Evolutionary conservation across 2,888 invertebrate genomes (phyloP).

Genomic region (Limnephilus auricula): DNA sequence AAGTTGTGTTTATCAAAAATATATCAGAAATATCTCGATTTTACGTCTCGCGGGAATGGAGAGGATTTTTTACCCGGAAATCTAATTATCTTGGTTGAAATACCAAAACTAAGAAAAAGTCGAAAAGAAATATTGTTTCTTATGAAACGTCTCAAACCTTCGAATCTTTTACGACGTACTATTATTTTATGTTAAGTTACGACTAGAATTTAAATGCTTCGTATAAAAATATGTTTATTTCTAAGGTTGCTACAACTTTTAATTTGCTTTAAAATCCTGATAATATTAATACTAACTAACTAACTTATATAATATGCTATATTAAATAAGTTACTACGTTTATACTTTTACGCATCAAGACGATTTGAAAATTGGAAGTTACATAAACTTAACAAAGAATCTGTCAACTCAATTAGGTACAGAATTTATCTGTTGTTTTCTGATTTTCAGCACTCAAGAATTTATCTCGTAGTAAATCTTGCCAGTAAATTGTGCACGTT

Average conservation of each 20-base stretch:
- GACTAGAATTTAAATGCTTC: background rate
- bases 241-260: background rate
- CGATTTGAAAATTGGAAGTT: background rate
- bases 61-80: background rate
- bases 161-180: background rate
- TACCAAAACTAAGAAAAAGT: background rate
- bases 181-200: background rate
- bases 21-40: background rate
- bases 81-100: background rate
- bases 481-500: background rate
- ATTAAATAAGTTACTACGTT: no score
- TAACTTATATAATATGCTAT: no score
- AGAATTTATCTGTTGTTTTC: background rate
- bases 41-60: background rate
- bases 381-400: background rate
- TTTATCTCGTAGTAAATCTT: background rate
- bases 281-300: no score
- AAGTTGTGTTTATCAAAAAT: background rate
- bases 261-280: no score
- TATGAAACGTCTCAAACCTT: background rate
- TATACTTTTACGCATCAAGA: background rate
- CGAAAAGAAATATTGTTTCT: background rate
- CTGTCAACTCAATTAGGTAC: background rate
- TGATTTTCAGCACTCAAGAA: background rate
- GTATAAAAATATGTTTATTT: background rate